A percentile compares a stretch with the other conserved stretches of the same genome.
phyloP scores from a whole-genome alignment of 2,113 vertebrate genomes.

The Dipodomys spectabilis region DNA sequence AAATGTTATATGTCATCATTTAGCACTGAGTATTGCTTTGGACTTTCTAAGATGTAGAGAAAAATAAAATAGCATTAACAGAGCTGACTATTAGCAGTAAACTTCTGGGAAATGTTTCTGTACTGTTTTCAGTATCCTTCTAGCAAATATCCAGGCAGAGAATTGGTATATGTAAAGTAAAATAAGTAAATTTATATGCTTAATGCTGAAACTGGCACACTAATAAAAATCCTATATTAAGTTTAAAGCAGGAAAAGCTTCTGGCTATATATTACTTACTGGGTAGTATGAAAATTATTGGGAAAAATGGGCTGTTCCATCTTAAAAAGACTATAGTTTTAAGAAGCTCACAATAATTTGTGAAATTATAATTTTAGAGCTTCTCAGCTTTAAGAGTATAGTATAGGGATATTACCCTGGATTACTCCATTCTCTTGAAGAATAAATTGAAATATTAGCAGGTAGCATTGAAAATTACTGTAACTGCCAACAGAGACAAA shows the following conservation, averaged over 20 bases:
- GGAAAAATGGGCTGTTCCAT: background rate
- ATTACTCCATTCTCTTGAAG: background rate
- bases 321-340: constrained; percentile 14
- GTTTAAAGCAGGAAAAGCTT: constrained; percentile 53
- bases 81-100: constrained; percentile 9
- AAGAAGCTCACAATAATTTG: constrained; percentile 13
- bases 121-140: background rate
- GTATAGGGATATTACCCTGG: background rate
- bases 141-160: background rate
- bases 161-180: background rate
- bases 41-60: constrained; percentile 4
- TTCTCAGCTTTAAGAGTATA: background rate
- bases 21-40: background rate
- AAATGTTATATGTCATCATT: background rate
- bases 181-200: constrained; percentile 26
- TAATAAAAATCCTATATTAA: constrained; percentile 65
- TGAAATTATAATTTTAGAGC: constrained; percentile 24
- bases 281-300: background rate
- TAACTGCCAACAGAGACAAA: background rate
- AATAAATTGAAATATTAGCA: background rate
- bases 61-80: background rate
- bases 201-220: constrained; percentile 12
- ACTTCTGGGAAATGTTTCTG: background rate
- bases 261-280: constrained; percentile 2
- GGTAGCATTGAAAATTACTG: background rate